Conservation (phyloP, 2,113 vertebrate genomes). For the Nothoprocta perdicaria region DNA sequence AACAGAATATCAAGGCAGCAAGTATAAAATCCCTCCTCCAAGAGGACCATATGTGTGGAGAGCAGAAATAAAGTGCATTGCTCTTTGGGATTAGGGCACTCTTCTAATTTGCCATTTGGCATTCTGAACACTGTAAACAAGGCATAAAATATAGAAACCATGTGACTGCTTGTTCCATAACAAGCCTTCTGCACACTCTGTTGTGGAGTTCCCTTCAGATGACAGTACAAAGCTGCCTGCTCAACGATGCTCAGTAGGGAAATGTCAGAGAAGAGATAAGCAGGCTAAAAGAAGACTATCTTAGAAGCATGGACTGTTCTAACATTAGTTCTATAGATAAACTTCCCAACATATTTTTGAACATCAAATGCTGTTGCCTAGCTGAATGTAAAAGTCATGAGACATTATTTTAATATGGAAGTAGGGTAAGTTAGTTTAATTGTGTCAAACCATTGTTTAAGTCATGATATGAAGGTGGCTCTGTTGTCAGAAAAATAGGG, state of each 20-base stretch:
- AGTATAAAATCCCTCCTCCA: background rate
- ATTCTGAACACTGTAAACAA: slow-evolving; percentile 66
- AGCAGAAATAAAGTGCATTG: slow-evolving; percentile 56
- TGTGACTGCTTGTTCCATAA: slow-evolving; percentile 74
- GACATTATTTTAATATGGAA: background rate
- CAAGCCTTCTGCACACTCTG: slow-evolving; percentile 41
- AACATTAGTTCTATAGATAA: slow-evolving; percentile 72
- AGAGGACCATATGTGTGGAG: slow-evolving; percentile 39
- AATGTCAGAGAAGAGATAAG: slow-evolving; percentile 78
- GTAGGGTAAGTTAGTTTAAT: background rate
- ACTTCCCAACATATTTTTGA: slow-evolving; percentile 57
- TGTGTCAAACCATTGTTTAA: background rate
- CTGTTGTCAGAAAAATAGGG: background rate
- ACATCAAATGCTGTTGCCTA: slow-evolving; percentile 30
- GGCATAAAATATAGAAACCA: slow-evolving; percentile 73
- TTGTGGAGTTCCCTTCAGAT: slow-evolving; percentile 57
- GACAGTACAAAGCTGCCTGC: slow-evolving; percentile 68
- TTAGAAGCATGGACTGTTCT: slow-evolving; percentile 57
- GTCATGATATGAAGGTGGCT: background rate
- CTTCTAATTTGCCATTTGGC: slow-evolving; percentile 63
- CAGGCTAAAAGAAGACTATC: slow-evolving; percentile 66
- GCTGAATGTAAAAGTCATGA: background rate
- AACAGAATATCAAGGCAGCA: background rate
- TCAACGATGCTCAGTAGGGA: slow-evolving; percentile 66
- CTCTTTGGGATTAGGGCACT: slow-evolving; percentile 66